Evolutionary conservation across 1,140 invertebrate genomes (phyloP).

Genomic region (Onthophagus taurus): DNA sequence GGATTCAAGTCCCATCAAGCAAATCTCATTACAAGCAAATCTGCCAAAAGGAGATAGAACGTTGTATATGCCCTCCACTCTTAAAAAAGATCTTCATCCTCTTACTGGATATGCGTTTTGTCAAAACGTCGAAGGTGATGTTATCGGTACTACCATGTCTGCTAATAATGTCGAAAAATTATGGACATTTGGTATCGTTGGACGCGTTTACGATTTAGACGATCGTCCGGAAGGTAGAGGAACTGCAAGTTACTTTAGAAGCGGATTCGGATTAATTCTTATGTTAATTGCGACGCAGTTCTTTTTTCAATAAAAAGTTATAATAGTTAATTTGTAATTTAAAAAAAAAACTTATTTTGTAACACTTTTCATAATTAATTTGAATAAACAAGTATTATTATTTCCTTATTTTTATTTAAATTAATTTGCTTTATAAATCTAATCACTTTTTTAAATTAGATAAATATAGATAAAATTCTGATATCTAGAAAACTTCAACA

Average conservation of each 20-base stretch:
- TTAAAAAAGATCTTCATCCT: background rate
- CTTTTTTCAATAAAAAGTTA: too few species aligned
- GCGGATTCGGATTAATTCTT: too few species aligned
- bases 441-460: too few species aligned
- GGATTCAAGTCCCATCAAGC: background rate
- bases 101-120: background rate
- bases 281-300: too few species aligned
- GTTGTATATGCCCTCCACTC: conserved; percentile 4
- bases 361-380: too few species aligned
- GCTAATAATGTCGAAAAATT: background rate
- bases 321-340: too few species aligned
- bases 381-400: too few species aligned
- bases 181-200: conserved; percentile 5
- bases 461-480: too few species aligned
- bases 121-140: background rate
- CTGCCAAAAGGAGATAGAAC: background rate
- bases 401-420: too few species aligned
- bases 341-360: too few species aligned
- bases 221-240: conserved; percentile 1
- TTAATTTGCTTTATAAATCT: too few species aligned
- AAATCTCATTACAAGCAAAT: background rate
- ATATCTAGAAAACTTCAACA: too few species aligned
- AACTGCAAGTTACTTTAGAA: background rate
- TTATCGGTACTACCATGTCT: background rate
- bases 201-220: background rate